Base-by-base conservation (phyloP, 2,888 invertebrate species). In the Nomada fabriciana region DNA sequence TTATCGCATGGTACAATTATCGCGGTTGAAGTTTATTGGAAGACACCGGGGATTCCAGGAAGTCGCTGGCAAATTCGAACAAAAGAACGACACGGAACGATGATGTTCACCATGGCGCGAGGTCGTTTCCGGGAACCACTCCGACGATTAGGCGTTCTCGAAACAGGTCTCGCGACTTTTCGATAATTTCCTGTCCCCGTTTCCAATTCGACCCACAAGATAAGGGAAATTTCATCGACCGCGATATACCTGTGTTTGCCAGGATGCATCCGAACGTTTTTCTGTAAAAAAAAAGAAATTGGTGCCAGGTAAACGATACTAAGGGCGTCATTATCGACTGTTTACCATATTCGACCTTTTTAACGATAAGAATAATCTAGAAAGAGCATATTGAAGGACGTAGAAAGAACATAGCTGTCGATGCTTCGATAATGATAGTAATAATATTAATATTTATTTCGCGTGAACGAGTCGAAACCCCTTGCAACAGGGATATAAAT, bases 181-280 rank as follows among this genome's bases (percentile, higher is more conserved):
- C 70, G 78, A 78, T 81, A 75, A 84, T 75, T 80, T 18, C 53
- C 29, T 29, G n/a, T n/a, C 13, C 42, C 23, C 7, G 63, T 50
- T 69, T 67, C 60, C 59, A 67, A 67, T 64, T 80, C 72, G 73
- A 73, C n/a, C 52, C 18, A 57, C 13, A 23, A 79, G 85, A 86
- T 85, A 88, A 82, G 77, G 72, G 67, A 74, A 76, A n/a, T 76
- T 79, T 68, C 29, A 42, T 76, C 60, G 69, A 13, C 42, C 61
- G n/a, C 65, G 42, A 53, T 73, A 82, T 79, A 80, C 89, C 83
- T 82, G 89, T 85, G 87, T 88, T 88, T 88, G 79, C 69, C 67
- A 57, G 75, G 72, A 68, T 60, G 11, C 73, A 74, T 72, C 67
- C 65, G 73, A 29, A n/a, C 68, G 53, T 11, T 15, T 47, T 61